Percentiles rank a stretch among this genome's conserved stretches.
phyloP scores from a whole-genome alignment of 2,113 vertebrate genomes.

The Piaya cayana region DNA sequence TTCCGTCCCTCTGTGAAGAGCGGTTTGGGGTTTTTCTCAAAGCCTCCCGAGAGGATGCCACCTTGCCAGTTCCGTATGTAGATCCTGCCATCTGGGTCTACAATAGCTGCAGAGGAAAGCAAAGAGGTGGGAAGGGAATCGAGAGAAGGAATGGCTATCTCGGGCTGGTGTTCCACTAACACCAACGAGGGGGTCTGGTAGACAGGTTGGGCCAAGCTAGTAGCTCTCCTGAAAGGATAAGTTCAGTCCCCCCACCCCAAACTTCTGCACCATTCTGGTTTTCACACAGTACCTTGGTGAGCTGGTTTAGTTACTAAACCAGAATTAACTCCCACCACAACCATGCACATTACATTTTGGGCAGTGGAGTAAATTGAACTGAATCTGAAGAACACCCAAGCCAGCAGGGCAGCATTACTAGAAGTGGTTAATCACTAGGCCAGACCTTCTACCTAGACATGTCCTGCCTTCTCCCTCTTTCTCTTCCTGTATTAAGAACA shows the following conservation, averaged over 20 bases:
- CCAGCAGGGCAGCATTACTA: not conserved
- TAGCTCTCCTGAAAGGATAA: not conserved
- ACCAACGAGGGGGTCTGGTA: rapidly evolving
- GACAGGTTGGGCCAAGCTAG: not conserved
- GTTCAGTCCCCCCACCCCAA: not conserved
- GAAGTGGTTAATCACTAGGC: not conserved
- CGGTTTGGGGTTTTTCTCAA: slow-evolving; percentile 98
- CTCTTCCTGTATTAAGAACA: not conserved
- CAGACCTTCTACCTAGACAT: not conserved
- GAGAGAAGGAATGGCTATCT: not conserved
- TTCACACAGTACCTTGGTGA: rapidly evolving
- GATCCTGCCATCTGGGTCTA: slow-evolving; percentile 94
- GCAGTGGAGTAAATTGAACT: not conserved
- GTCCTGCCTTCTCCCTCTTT: not conserved
- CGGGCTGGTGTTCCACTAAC: not conserved
- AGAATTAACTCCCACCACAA: not conserved
- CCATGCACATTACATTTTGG: not conserved
- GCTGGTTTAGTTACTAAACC: not conserved
- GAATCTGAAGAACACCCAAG: not conserved
- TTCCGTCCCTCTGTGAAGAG: slow-evolving; percentile 96
- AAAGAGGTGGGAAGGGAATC: not conserved
- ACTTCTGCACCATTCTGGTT: not conserved
- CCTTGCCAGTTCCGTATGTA: slow-evolving; percentile 93
- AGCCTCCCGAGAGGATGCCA: slow-evolving; percentile 92
- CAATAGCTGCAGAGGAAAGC: slow-evolving; percentile 76